Evolutionary conservation across 2,113 vertebrate species (phyloP).

Genomic region (Cynopterus brachyotis): DNA sequence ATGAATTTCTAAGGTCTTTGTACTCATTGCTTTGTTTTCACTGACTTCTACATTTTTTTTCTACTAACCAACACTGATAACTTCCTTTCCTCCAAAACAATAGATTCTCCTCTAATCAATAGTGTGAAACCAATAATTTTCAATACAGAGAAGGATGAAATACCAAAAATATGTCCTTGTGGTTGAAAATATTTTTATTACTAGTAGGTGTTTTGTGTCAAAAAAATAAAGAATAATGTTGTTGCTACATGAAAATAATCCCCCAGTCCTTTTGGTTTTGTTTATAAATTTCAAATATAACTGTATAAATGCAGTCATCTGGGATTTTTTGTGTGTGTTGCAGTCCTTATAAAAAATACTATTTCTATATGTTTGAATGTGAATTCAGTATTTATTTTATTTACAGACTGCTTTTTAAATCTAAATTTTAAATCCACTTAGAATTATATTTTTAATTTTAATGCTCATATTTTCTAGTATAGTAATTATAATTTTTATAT

Average conservation of each 20-base stretch:
- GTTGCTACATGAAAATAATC: neutral
- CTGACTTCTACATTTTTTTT: neutral
- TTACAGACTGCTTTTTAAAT: neutral
- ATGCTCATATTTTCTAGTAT: neutral
- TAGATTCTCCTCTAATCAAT: neutral
- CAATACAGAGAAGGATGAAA: neutral
- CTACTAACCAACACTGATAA: neutral
- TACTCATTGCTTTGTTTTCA: neutral
- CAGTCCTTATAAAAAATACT: neutral
- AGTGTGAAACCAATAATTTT: neutral
- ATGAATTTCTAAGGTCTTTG: neutral
- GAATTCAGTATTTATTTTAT: neutral
- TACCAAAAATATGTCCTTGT: neutral
- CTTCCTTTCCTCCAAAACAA: neutral
- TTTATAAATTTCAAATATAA: neutral
- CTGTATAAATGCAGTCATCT: neutral
- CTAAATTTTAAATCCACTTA: neutral
- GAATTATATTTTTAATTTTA: neutral
- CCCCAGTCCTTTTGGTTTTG: neutral
- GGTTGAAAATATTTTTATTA: slow-evolving; percentile 27
- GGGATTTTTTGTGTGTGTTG: neutral
- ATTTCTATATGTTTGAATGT: neutral
- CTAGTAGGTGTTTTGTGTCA: neutral
- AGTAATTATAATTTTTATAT: neutral
- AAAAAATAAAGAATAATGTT: neutral